phyloP scores from a whole-genome alignment of 2,888 invertebrate genomes.

The Fissipunctia ypsillon region DNA sequence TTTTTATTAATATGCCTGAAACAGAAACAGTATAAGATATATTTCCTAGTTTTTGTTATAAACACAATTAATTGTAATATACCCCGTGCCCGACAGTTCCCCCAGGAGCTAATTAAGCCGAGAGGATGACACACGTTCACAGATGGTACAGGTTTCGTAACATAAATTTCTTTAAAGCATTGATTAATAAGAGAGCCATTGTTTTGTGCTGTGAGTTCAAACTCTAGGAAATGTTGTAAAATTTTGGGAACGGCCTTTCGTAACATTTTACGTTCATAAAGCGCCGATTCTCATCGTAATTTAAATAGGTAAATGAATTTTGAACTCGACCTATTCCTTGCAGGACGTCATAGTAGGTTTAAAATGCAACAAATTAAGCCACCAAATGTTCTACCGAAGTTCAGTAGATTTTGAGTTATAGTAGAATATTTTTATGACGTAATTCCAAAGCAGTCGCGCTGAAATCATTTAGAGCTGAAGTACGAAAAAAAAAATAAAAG shows the following conservation, averaged over 20 bases:
- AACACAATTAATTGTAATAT: constrained; percentile 16
- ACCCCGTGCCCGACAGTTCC: constrained; percentile 8
- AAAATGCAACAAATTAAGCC: too few species aligned
- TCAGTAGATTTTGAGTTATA: too few species aligned
- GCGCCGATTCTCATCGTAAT: background rate
- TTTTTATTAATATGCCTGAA: constrained; percentile 74
- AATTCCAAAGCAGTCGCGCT: too few species aligned
- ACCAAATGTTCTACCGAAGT: too few species aligned
- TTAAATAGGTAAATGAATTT: constrained; percentile 10
- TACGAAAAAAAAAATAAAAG: too few species aligned
- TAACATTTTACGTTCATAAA: constrained; percentile 16
- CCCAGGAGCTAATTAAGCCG: constrained; percentile 15
- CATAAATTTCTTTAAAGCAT: background rate
- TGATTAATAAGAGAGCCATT: constrained; percentile 9
- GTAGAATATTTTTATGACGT: too few species aligned
- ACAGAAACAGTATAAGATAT: constrained; percentile 59
- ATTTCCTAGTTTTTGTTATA: background rate
- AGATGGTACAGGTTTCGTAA: constrained; percentile 27
- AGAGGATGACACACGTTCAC: constrained; percentile 9
- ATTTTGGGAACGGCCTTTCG: background rate
- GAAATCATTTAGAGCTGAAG: too few species aligned
- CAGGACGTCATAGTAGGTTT: too few species aligned
- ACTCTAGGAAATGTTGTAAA: constrained; percentile 1
- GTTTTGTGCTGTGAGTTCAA: constrained; percentile 7
- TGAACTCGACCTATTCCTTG: too few species aligned